These are phyloP conservation scores for Danio kyathit DNA, from an alignment of 2,797 vertebrate genomes.

Conservation along the genomic window DNA sequence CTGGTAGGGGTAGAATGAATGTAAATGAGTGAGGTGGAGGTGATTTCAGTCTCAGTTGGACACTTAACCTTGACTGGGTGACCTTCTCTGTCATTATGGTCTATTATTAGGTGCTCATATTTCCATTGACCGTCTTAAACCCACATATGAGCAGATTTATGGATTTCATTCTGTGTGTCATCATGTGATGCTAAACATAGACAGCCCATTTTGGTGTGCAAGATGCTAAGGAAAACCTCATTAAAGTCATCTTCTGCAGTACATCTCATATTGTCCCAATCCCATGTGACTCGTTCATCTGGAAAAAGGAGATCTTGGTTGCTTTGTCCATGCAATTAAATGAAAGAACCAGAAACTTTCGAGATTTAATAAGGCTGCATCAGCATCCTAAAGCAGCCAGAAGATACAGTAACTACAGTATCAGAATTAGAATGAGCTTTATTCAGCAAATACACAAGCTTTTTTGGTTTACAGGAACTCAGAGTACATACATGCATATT, in stretches of 20 bases:
- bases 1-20: constrained; percentile 16
- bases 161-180: neutral
- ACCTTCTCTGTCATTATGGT: neutral
- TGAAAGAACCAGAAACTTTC: neutral
- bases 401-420: too few relatives aligned
- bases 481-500: too few relatives aligned
- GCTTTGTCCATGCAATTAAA: neutral
- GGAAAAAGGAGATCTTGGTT: neutral
- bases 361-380: too few relatives aligned
- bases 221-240: neutral
- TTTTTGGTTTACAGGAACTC: too few relatives aligned
- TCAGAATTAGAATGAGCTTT: too few relatives aligned
- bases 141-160: neutral
- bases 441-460: too few relatives aligned
- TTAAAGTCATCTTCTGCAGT: neutral
- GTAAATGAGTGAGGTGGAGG: constrained; percentile 22
- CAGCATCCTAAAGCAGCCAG: too few relatives aligned
- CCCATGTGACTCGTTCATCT: neutral
- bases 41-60: constrained; percentile 14
- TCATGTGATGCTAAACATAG: neutral
- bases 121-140: constrained; percentile 4
- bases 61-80: constrained; percentile 34
- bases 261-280: neutral
- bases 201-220: neutral
- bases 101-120: neutral